Conservation (phyloP, 2,113 vertebrate species). For the Phalacrocorax pelagicus region DNA sequence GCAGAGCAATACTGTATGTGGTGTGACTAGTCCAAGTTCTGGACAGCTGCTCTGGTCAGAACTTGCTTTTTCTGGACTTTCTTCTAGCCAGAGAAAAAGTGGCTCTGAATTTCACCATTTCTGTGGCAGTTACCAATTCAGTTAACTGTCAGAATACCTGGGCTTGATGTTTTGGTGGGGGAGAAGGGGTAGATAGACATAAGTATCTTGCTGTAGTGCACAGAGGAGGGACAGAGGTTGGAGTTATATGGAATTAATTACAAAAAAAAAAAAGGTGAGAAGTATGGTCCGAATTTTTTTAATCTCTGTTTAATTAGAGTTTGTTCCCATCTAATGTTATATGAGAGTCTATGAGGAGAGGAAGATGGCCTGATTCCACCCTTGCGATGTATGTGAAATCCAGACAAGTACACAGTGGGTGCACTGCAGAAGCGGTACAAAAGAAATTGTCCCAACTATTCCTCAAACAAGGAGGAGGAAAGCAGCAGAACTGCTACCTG, state of each 20-base stretch:
- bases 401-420: neutral
- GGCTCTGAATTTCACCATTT: neutral
- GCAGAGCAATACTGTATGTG: neutral
- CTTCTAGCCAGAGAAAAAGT: neutral
- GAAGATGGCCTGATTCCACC: neutral
- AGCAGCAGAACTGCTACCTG: neutral
- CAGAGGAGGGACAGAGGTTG: neutral
- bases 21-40: neutral
- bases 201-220: neutral
- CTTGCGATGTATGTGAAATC: neutral
- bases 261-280: accelerated
- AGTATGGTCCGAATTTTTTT: neutral
- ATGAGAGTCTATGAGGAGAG: neutral
- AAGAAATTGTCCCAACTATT: neutral
- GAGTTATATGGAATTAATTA: neutral
- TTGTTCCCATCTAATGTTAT: neutral
- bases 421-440: neutral
- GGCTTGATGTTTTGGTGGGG: neutral
- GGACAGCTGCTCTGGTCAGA: neutral
- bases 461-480: neutral
- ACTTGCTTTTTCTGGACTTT: neutral
- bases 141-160: neutral
- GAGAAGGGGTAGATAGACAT: neutral
- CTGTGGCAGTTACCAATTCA: neutral
- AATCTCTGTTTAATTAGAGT: neutral